These are phyloP conservation scores for Acleris sparsana DNA, from an alignment of 2,888 invertebrate species.

Conservation along the genomic window DNA sequence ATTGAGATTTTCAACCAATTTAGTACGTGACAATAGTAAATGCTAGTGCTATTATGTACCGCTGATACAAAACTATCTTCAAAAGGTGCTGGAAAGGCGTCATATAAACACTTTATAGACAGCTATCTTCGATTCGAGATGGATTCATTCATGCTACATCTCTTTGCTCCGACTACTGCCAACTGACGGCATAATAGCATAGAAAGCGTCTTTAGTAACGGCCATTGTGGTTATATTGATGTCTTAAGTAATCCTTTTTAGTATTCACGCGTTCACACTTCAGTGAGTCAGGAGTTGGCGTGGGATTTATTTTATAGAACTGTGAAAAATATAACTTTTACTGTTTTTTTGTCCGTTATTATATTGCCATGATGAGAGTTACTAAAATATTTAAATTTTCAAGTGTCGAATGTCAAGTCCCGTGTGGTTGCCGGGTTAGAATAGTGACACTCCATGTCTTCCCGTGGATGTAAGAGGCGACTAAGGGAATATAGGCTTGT, in stretches of 20 bases:
- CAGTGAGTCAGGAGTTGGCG: background rate
- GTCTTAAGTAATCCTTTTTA: constrained; percentile 16
- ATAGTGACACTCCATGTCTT: too few species aligned
- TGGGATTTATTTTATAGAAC: background rate
- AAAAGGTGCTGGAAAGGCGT: constrained; percentile 1
- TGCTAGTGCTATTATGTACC: background rate
- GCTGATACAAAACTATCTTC: background rate
- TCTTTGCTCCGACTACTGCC: constrained; percentile 6
- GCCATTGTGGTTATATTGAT: constrained; percentile 13
- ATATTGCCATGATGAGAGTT: background rate
- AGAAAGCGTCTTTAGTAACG: constrained; percentile 16
- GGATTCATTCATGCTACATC: constrained; percentile 5
- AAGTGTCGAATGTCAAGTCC: too few species aligned
- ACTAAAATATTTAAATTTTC: too few species aligned
- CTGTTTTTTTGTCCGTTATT: too few species aligned
- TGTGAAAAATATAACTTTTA: too few species aligned
- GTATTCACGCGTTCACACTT: constrained; percentile 10
- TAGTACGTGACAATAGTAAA: too few species aligned
- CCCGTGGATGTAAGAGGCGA: too few species aligned
- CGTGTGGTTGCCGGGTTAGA: too few species aligned
- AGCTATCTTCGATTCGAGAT: constrained; percentile 14
- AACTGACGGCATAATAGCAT: background rate
- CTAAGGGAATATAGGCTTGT: too few species aligned
- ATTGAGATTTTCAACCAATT: background rate
- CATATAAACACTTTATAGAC: constrained; percentile 8